Evolutionary conservation across 2,113 vertebrate genomes (phyloP).

Genomic region (Cyanistes caeruleus): DNA sequence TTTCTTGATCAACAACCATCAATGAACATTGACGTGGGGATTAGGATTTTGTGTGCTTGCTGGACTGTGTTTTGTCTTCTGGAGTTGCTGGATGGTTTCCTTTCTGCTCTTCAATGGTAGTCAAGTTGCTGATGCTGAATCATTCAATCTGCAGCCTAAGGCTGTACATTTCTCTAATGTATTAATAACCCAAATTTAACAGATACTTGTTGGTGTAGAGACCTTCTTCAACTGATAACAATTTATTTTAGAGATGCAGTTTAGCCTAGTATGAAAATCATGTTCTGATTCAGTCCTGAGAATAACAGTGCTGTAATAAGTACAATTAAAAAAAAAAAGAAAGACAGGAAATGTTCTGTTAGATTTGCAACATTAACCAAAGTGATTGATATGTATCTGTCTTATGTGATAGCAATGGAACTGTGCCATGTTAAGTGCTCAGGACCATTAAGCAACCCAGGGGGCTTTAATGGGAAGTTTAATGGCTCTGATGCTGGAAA

Average conservation of each 20-base stretch:
- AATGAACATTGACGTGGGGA: not conserved
- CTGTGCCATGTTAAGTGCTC: not conserved
- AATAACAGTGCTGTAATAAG: not conserved
- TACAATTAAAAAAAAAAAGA: not conserved
- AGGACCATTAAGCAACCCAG: slow-evolving; percentile 8
- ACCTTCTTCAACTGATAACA: not conserved
- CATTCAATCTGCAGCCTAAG: not conserved
- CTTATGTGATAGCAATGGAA: not conserved
- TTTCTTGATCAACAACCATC: not conserved
- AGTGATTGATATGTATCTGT: not conserved
- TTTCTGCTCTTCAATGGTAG: not conserved
- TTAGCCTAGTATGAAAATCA: slow-evolving; percentile 2
- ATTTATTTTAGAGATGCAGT: not conserved
- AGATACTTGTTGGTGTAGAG: not conserved
- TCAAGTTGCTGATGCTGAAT: not conserved
- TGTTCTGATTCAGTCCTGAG: not conserved
- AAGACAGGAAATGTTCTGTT: slow-evolving; percentile 9
- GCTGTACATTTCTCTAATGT: not conserved
- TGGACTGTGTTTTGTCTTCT: not conserved
- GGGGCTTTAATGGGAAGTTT: not conserved
- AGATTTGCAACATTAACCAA: slow-evolving; percentile 40
- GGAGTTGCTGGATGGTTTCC: not conserved
- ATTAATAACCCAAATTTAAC: not conserved
- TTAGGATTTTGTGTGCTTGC: not conserved
- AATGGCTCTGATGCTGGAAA: slow-evolving; percentile 20